phyloP scores from a whole-genome alignment of 2,888 invertebrate species.

The Idaea dimidiata region DNA sequence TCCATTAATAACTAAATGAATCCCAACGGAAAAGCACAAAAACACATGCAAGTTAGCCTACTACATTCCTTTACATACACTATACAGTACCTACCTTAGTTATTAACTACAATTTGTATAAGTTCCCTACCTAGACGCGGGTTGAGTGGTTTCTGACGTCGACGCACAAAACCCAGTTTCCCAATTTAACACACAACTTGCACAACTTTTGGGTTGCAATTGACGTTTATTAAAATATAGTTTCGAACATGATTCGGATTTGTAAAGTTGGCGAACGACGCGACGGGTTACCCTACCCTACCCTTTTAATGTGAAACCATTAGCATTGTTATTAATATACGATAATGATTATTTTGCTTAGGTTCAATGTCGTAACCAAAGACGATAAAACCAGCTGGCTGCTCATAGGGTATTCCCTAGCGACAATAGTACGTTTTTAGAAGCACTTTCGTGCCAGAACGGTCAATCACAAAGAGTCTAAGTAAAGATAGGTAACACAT shows the following conservation, averaged over 20 bases:
- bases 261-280: constrained; percentile 5
- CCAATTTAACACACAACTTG: constrained; percentile 52
- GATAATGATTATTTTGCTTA: constrained; percentile 1
- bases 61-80: too few relatives aligned
- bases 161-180: constrained; percentile 39
- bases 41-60: too few relatives aligned
- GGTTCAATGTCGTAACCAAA: not conserved
- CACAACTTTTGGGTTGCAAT: constrained; percentile 45
- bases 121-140: constrained; percentile 48
- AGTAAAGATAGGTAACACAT: too few relatives aligned
- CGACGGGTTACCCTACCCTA: not conserved
- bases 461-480: too few relatives aligned
- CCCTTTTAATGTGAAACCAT: not conserved
- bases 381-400: too few relatives aligned
- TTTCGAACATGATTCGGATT: constrained; percentile 23
- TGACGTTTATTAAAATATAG: constrained; percentile 56
- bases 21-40: too few relatives aligned
- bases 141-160: constrained; percentile 31
- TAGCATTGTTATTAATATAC: not conserved
- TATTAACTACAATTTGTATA: constrained; percentile 64
- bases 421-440: too few relatives aligned
- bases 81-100: too few relatives aligned
- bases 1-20: too few relatives aligned
- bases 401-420: too few relatives aligned
- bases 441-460: too few relatives aligned